phyloP scores from a whole-genome alignment of 2,113 vertebrate species.

The Pelodiscus sinensis region DNA sequence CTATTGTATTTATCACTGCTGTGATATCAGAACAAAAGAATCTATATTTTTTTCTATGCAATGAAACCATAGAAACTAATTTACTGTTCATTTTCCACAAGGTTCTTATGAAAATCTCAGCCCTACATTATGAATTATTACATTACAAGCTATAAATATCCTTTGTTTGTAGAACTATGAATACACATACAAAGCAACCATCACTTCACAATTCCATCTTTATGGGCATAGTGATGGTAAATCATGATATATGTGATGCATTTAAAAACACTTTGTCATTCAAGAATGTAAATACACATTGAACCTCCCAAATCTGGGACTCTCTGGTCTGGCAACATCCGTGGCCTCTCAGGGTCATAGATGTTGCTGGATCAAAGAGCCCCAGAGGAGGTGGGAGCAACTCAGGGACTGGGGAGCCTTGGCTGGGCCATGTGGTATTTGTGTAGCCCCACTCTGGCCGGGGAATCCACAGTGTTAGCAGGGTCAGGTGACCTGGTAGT shows the following conservation, averaged over 20 bases:
- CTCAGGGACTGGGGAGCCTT: too few relatives aligned
- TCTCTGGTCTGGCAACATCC: too few relatives aligned
- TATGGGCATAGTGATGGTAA: conserved; percentile 27
- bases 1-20: background rate
- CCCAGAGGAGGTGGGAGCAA: too few relatives aligned
- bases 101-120: conserved; percentile 5
- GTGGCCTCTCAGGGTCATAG: too few relatives aligned
- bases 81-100: conserved; percentile 13
- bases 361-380: too few relatives aligned
- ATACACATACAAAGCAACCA: conserved; percentile 15
- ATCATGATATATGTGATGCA: conserved; percentile 25
- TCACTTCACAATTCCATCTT: conserved; percentile 14
- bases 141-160: conserved; percentile 39
- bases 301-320: too few relatives aligned
- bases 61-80: background rate
- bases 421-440: too few relatives aligned
- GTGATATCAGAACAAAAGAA: background rate
- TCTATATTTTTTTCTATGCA: background rate
- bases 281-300: conserved; percentile 16
- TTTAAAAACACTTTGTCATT: conserved; percentile 40
- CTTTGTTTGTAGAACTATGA: conserved; percentile 36
- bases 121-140: conserved; percentile 35
- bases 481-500: too few relatives aligned
- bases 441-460: too few relatives aligned
- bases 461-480: too few relatives aligned